A percentile compares a stretch with the other conserved stretches of the same genome.
phyloP scores from a whole-genome alignment of 2,113 vertebrate genomes.

The Syngnathus floridae region DNA sequence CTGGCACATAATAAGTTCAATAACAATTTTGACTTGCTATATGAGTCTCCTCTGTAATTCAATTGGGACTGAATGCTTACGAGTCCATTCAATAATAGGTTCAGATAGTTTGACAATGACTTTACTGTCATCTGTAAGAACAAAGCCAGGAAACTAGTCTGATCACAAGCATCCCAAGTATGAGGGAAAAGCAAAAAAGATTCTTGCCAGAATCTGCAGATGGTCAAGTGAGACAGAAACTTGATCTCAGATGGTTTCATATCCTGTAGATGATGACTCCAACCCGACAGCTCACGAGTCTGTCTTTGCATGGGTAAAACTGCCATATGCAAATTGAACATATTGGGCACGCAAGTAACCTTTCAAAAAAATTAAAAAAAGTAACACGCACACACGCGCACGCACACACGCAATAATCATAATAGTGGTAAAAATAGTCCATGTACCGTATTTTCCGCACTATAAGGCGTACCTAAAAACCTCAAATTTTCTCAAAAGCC shows the following conservation, averaged over 20 bases:
- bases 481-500: too few species aligned
- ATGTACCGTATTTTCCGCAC: too few species aligned
- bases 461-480: too few species aligned
- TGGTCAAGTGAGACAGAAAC: conserved; percentile 19
- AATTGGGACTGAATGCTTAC: not conserved
- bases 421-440: too few species aligned
- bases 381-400: too few species aligned
- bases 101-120: not conserved
- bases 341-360: too few species aligned
- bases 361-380: too few species aligned
- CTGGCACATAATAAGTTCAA: not conserved
- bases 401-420: too few species aligned
- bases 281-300: conserved; percentile 10
- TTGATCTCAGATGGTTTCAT: conserved; percentile 24
- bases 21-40: not conserved
- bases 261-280: conserved; percentile 13
- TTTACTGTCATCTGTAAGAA: conserved; percentile 34
- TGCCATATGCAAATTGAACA: not conserved
- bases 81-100: not conserved
- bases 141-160: conserved; percentile 27
- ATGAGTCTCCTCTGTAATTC: too few species aligned
- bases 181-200: conserved; percentile 34
- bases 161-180: conserved; percentile 38
- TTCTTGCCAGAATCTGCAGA: conserved; percentile 32
- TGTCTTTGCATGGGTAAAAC: conserved; percentile 6